Percentiles rank a stretch among this genome's conserved stretches.
These are phyloP conservation scores for Zapornia atra DNA, from an alignment of 2,113 vertebrate species.

Conservation along the genomic window DNA sequence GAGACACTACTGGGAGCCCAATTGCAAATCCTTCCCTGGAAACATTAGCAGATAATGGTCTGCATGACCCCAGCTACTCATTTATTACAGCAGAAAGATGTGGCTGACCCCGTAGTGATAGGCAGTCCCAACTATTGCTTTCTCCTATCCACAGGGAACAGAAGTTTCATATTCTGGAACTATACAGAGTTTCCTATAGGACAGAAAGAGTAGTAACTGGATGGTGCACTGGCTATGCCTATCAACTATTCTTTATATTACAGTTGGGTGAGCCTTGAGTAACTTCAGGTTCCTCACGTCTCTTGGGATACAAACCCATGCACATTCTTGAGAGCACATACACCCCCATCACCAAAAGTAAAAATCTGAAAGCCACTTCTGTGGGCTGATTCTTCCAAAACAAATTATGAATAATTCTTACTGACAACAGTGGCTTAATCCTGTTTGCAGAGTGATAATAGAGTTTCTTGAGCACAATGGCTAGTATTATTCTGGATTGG, in stretches of 20 bases:
- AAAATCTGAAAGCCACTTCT: not conserved
- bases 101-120: not conserved
- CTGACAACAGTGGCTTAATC: not conserved
- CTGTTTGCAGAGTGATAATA: not conserved
- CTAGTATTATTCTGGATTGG: not conserved
- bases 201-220: not conserved
- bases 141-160: not conserved
- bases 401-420: not conserved
- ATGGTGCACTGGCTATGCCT: not conserved
- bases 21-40: not conserved
- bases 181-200: not conserved
- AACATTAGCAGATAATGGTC: not conserved
- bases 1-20: not conserved
- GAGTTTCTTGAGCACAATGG: not conserved
- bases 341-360: not conserved
- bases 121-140: not conserved
- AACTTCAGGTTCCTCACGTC: not conserved
- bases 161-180: not conserved
- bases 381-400: not conserved
- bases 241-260: not conserved
- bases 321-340: not conserved
- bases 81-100: not conserved
- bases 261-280: not conserved
- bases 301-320: not conserved
- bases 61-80: not conserved